Percentiles rank a stretch among this genome's conserved stretches.
Evolutionary conservation across 2,888 invertebrate species (phyloP).

Genomic region (Ferrisia virgata): DNA sequence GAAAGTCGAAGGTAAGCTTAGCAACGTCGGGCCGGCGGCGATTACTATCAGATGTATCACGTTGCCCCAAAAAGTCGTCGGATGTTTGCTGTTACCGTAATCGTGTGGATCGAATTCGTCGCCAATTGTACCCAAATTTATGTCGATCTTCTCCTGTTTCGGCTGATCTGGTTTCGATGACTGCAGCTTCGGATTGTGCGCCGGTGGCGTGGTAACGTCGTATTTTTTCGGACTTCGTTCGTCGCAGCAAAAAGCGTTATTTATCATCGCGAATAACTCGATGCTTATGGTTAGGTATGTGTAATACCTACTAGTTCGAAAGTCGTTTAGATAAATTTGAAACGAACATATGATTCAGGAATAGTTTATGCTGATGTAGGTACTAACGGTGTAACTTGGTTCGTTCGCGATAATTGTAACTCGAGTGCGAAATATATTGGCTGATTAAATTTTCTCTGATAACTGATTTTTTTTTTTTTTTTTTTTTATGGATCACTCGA

Average conservation of each 20-base stretch:
- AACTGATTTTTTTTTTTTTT: not conserved
- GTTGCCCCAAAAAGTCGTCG: conserved; percentile 33
- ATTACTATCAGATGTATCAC: conserved; percentile 22
- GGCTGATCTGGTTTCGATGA: no score
- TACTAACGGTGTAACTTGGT: not conserved
- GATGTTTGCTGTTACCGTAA: conserved; percentile 18
- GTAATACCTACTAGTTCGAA: no score
- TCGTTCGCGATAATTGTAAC: not conserved
- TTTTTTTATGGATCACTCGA: not conserved
- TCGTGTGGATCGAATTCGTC: conserved; percentile 28
- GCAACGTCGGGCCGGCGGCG: conserved; percentile 25
- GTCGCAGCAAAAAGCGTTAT: not conserved
- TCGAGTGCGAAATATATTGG: not conserved
- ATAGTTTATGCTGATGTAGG: no score
- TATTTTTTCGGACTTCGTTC: conserved; percentile 18
- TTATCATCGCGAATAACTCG: conserved; percentile 3
- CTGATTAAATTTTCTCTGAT: not conserved
- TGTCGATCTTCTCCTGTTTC: not conserved
- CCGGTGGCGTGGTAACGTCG: not conserved
- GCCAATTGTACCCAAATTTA: not conserved
- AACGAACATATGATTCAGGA: not conserved
- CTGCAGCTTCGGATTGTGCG: not conserved
- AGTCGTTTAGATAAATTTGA: not conserved
- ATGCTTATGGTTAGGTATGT: not conserved
- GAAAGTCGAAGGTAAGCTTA: conserved; percentile 15